Evolutionary conservation across 2,797 vertebrate genomes (phyloP), one percentile per base, ranked within the genome.

Genomic region (Stomatorhinus walkeri): DNA sequence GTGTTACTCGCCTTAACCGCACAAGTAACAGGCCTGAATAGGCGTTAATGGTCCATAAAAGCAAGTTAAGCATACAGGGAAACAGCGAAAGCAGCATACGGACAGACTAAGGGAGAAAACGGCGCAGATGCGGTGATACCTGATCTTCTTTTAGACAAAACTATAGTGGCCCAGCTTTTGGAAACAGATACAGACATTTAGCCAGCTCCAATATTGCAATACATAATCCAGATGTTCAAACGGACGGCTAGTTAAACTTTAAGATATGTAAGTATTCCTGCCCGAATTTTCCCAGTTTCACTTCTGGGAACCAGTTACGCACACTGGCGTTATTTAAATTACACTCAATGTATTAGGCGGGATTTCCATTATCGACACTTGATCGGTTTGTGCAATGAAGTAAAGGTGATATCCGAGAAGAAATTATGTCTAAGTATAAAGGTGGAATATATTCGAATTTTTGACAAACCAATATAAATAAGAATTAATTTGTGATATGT

Each of bases 161-260:
- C 81, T 49, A 84, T 49, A 49, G 46, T 48, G 24, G 81, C 46
- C 43, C 19, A 24, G 19, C 81, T 28, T 84, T 84, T 84, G 81
- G 81, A 84, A 84, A 49, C 46, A 49, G 81, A 84, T 84, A 84
- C 81, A 84, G 36, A 84, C 19, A 51, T 84, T 84, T 84, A 84
- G n/a, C 81, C 40, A 49, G 24, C 81, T 84, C 48, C 22, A 84
- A 84, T 84, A 48, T 28, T 22, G 36, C 46, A 49, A 49, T 84
- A 84, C 81, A 49, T 84, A 24, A 84, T 84, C 81, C 81, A 84
- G 81, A 84, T 84, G 81, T 84, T 84, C 81, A 84, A 84, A 49
- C 46, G 46, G 19, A 49, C 46, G 81, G 81, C 40, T 10, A 84
- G 81, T 84, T 84, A 84, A 84, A 84, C 46, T 48, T 81, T 51